A percentile compares a stretch with the other conserved stretches of the same genome.
Evolutionary conservation across 37 sponge, comb jelly and placozoan species (phyloP).

Genomic region (Spongia lamella): DNA sequence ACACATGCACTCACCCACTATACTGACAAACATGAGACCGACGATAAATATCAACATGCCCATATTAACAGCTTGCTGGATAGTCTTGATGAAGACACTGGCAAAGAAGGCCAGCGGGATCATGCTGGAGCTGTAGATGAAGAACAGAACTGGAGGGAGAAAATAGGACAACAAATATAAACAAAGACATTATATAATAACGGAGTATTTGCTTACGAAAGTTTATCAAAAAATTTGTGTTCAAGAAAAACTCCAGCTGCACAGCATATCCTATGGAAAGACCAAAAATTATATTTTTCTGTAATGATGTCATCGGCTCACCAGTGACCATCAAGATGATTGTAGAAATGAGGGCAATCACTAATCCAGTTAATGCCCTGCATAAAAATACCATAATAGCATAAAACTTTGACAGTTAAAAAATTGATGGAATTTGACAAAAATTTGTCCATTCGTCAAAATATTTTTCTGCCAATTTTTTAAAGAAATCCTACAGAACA

Average conservation of each 20-base stretch:
- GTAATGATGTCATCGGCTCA: background rate
- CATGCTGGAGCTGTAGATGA: constrained; percentile 71
- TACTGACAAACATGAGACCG: constrained; percentile 58
- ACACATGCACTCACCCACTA: background rate
- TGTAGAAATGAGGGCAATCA: constrained; percentile 66
- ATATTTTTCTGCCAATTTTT: no score
- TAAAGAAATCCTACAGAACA: no score
- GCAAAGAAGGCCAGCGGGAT: constrained; percentile 82
- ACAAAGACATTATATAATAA: no score
- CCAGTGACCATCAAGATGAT: constrained; percentile 45
- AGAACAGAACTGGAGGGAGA: constrained; percentile 61
- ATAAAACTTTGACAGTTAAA: no score
- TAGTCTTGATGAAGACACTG: constrained; percentile 72
- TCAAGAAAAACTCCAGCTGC: constrained; percentile 70
- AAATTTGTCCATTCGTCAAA: no score
- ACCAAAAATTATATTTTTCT: background rate
- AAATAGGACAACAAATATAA: no score
- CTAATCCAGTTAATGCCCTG: constrained; percentile 73
- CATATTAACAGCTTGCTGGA: constrained; percentile 57
- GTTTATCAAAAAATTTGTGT: constrained; percentile 74
- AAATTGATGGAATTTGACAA: no score
- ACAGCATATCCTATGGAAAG: constrained; percentile 67
- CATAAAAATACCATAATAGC: background rate
- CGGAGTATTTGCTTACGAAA: constrained; percentile 72
- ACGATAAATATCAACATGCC: constrained; percentile 77